Base-by-base conservation (phyloP, 2,888 invertebrate genomes). In the Tachina grossa region DNA sequence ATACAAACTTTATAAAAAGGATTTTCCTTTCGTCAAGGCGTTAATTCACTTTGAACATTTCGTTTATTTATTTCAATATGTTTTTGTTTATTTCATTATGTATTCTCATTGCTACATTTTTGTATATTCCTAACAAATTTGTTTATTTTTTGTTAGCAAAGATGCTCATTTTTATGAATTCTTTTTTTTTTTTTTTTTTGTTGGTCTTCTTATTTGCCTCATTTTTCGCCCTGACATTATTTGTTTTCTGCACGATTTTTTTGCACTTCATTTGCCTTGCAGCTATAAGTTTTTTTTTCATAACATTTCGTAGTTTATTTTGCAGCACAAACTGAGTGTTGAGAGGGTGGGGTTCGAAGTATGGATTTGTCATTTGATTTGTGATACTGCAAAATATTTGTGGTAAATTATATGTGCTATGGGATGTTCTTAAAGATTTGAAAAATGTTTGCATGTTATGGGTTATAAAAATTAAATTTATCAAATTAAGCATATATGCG, bases 21-120 rank as follows among this genome's bases (percentile, higher is more conserved):
- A 85, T 85, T 85, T 85, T 85, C 76, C 82, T 79, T 79, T 85
- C 83, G 85, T 85, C 83, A 83, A 85, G 85, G 85, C 85, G 85
- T 85, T 85, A 85, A 85, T 85, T 83, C 85, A 85, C 85, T 85
- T 85, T 83, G 85, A 85, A 72, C 83, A 85, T 85, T 75, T 74
- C 77, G 79, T 80, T 82, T 78, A 83, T 79, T 83, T 85, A 79
- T 85, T 83, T 85, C 74, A 75, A 75, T 85, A 69, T 63, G 55
- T 69, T 66, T 53, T 68, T 57, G 65, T 41, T 71, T 51, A 43
- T 59, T 72, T 68, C 31, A 59, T 68, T 77, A 63, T 43, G 53
- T 43, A 11, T 43, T 59, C n/a, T 66, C 9, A n/a, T 53, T 57
- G 16, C 43, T 14, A 5, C 13, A 13, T 19, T 75, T 69, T 51